These are phyloP conservation scores for Tautogolabrus adspersus DNA, from an alignment of 2,113 vertebrate species.

Conservation along the genomic window DNA sequence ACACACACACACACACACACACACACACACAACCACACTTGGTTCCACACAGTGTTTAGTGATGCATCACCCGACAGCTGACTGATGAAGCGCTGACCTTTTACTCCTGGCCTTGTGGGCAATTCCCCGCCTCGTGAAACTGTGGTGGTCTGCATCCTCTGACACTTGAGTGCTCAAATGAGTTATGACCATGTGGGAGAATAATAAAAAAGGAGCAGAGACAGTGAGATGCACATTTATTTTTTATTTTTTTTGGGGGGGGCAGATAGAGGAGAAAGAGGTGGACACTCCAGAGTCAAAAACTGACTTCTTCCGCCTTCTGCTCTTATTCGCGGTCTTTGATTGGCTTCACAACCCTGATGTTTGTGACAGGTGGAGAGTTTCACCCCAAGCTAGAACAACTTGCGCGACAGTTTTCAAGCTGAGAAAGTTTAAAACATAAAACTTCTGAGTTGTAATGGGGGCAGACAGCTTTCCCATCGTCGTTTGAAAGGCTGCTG, in stretches of 20 bases:
- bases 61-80: conserved; percentile 67
- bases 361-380: conserved; percentile 26
- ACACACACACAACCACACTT: not conserved
- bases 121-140: conserved; percentile 58
- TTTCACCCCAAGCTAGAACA: conserved; percentile 25
- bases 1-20: not conserved
- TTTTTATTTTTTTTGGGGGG: too few relatives aligned
- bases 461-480: conserved; percentile 33
- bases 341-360: conserved; percentile 16
- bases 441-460: conserved; percentile 38
- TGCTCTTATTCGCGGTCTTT: not conserved
- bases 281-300: conserved; percentile 30
- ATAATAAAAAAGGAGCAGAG: conserved; percentile 44
- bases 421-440: conserved; percentile 31
- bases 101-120: conserved; percentile 63
- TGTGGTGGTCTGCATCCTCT: conserved; percentile 45
- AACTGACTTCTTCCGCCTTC: not conserved
- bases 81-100: conserved; percentile 78
- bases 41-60: conserved; percentile 39
- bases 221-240: conserved; percentile 22
- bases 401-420: conserved; percentile 7
- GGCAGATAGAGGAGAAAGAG: not conserved
- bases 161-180: conserved; percentile 54
- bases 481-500: conserved; percentile 37
- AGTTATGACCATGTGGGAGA: conserved; percentile 54